A percentile compares a stretch with the other conserved stretches of the same genome.
Evolutionary conservation across 2,888 invertebrate genomes (phyloP).

Genomic region (Exocentrus adspersus): DNA sequence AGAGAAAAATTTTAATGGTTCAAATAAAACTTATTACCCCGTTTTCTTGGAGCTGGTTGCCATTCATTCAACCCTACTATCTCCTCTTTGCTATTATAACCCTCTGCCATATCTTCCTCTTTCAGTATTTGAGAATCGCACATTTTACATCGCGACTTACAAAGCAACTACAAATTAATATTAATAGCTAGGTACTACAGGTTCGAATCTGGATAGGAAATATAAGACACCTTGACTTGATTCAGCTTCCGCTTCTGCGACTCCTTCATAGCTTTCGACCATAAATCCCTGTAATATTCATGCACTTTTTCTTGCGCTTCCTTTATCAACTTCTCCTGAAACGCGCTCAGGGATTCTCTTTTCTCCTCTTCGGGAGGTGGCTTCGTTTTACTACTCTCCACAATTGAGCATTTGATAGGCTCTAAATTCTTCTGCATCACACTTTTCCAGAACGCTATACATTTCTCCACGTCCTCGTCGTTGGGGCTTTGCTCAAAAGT

Average conservation of each 20-base stretch:
- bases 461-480: slow-evolving; percentile 52
- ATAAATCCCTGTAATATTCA: slow-evolving; percentile 39
- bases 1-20: too few relatives aligned
- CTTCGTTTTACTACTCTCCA: slow-evolving; percentile 38
- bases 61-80: slow-evolving; percentile 43
- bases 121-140: slow-evolving; percentile 33
- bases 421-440: slow-evolving; percentile 51
- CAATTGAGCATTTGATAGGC: slow-evolving; percentile 51
- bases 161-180: slow-evolving; percentile 31
- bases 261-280: slow-evolving; percentile 45
- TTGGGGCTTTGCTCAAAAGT: slow-evolving; percentile 46
- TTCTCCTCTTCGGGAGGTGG: neutral
- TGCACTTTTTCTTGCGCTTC: slow-evolving; percentile 27
- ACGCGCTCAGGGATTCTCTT: neutral
- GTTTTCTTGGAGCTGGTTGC: slow-evolving; percentile 31
- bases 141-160: slow-evolving; percentile 38
- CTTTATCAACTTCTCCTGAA: slow-evolving; percentile 11
- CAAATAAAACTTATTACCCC: slow-evolving; percentile 4
- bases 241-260: slow-evolving; percentile 46
- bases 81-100: slow-evolving; percentile 25
- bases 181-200: neutral
- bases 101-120: slow-evolving; percentile 24
- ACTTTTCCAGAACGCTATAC: slow-evolving; percentile 52
- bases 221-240: slow-evolving; percentile 41
- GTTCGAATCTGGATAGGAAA: neutral